Base-by-base conservation (phyloP, 2,797 vertebrate genomes). In the Malacoctenus gilli region DNA sequence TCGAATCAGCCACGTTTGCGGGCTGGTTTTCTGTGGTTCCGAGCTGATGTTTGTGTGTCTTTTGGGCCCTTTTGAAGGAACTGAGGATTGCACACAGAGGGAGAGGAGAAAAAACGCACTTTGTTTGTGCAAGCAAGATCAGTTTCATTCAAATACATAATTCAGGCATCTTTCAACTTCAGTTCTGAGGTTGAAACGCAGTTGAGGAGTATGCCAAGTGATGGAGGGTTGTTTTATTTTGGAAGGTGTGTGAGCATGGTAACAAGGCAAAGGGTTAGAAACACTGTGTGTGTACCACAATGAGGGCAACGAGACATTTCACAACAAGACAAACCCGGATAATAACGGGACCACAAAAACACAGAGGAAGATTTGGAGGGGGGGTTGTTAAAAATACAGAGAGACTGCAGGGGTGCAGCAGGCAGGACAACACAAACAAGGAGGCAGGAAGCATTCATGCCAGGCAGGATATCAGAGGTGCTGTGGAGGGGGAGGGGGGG, bases 141-240 rank as follows among this genome's bases (percentile, higher is more conserved):
- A 56, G 57, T 69, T 67, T 64, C 71, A 80, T 77, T 74, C 73
- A 78, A 64, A 76, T 68, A 80, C 65, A 83, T 65, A 62, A 79
- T 76, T 74, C 65, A 79, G 56, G 74, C 79, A 60, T 69, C 76
- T 81, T 87, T 85, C 80, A 86, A 88, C 83, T 79, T 82, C 81
- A 75, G 1, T 63, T 64, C 46, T 70, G 80, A 87, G 59, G 82
- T 85, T 83, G 79, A 87, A 86, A 82, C 34, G 13, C 61, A 43
- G 62, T 58, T 53, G 66, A 83, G 49, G 53, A 70, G 68, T 52
- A 73, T 58, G 75, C 56, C 38, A 52, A 60, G 59, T 70, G 72
- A 83, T 83, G 79, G 57, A 44, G 41, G 58, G 54, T 68, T 63
- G 58, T 74, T 75, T 62, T 30, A 59, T 75, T 54, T 43, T 20